Evolutionary conservation across 2,888 invertebrate species (phyloP).

Genomic region (Eupithecia vulgata): DNA sequence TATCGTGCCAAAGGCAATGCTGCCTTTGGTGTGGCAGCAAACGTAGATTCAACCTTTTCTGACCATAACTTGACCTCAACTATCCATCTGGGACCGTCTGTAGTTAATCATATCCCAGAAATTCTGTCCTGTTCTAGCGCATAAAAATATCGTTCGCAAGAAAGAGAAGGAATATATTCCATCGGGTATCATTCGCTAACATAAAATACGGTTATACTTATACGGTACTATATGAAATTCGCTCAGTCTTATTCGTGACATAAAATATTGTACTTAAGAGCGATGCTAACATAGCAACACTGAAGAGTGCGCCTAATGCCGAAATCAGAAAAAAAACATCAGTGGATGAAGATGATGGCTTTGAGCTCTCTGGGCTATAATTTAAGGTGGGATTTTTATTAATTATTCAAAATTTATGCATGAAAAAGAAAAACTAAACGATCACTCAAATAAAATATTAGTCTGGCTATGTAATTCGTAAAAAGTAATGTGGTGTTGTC

Average conservation of each 20-base stretch:
- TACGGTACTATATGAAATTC: not conserved
- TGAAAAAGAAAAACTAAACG: too few species aligned
- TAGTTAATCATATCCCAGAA: constrained; percentile 2
- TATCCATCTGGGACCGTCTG: constrained; percentile 2
- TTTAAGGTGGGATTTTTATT: too few species aligned
- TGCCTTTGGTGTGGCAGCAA: not conserved
- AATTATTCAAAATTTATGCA: too few species aligned
- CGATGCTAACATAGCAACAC: not conserved
- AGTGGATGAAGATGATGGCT: too few species aligned
- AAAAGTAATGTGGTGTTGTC: too few species aligned
- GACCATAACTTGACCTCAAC: not conserved
- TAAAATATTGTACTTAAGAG: not conserved
- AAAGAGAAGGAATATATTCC: not conserved
- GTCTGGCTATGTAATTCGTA: too few species aligned
- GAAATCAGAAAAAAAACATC: too few species aligned
- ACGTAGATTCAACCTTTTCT: constrained; percentile 6
- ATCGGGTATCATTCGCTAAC: not conserved
- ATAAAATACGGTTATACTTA: not conserved
- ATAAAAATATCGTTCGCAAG: not conserved
- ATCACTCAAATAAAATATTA: too few species aligned
- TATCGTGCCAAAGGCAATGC: constrained; percentile 3
- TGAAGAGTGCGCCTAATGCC: too few species aligned
- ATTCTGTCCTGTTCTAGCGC: not conserved
- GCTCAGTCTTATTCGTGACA: not conserved
- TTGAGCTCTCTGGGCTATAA: too few species aligned